Conservation (phyloP, 2,888 invertebrate genomes). For the Diaperis boleti region DNA sequence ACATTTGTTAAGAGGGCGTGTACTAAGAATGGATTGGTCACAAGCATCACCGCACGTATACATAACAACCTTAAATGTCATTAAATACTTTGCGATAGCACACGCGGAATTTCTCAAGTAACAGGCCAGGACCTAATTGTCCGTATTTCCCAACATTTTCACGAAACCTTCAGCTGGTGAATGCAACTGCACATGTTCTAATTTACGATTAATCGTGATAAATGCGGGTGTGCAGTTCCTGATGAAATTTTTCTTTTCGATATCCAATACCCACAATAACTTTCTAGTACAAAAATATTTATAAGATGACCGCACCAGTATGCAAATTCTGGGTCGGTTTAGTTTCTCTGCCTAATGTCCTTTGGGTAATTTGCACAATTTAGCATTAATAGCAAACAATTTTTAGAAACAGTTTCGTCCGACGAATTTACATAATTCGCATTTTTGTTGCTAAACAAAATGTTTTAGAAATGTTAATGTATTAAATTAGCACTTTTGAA, state of each 20-base stretch:
- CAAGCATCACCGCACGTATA: conserved; percentile 13
- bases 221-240: not conserved
- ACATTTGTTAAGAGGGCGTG: conserved; percentile 39
- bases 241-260: not conserved
- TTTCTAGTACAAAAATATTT: conserved; percentile 4
- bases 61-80: conserved; percentile 25
- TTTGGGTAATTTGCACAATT: conserved; percentile 15
- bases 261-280: conserved; percentile 6
- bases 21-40: conserved; percentile 17
- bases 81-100: not conserved
- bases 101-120: conserved; percentile 13
- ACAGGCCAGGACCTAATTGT: conserved; percentile 12
- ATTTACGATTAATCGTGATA: conserved; percentile 1
- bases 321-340: conserved; percentile 26
- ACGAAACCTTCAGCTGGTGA: conserved; percentile 11
- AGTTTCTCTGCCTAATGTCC: not conserved
- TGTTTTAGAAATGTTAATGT: conserved; percentile 11
- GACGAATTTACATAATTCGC: conserved; percentile 4
- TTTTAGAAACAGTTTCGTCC: not conserved
- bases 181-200: conserved; percentile 5
- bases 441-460: conserved; percentile 8
- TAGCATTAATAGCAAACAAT: too few species aligned
- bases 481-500: conserved; percentile 15
- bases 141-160: conserved; percentile 19
- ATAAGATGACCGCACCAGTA: conserved; percentile 8